Base-by-base conservation (phyloP, 2,113 vertebrate genomes). In the Blennius ocellaris region DNA sequence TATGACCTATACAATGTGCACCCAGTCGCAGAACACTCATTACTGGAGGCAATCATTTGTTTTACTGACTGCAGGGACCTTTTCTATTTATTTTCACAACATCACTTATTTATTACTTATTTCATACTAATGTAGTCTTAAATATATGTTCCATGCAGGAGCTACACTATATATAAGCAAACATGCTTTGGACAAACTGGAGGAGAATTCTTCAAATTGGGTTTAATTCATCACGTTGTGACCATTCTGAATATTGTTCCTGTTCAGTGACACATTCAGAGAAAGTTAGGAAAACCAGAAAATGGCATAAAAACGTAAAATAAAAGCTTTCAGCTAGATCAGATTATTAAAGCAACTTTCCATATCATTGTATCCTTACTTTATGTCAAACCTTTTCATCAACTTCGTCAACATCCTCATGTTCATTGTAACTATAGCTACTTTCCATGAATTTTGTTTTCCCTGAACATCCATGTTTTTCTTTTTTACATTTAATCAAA, bases 11-110 rank as follows among this genome's bases (percentile, higher is more conserved):
- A 54, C 30, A 51, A 15, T 39, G n/a, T 11, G 14, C 43, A 43
- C 43, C 37, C 9, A 47, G 41, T 79, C 51, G 30, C 60, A 45
- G 17, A 11, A 71, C 64, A 76, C 11, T 58, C 54, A 64, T 84
- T 80, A 73, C 6, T 57, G 11, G 54, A 74, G 21, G 39, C 36
- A 78, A 43, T 60, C 47, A 43, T 39, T 45, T 9, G 55, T 38
- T 0, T 36, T 17, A 66, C 38, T 66, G 16, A 53, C 64, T 36
- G 40, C 39, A 50, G 39, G 5, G 39, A 56, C 38, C 38, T 62
- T 73, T 75, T 56, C 2, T 11, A 60, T 62, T 60, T 14, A 53
- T 68, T 40, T 52, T 60, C 6, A 52, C 1, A 11, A 7, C 8
- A 51, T 68, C 16, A 11, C 8, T 51, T 55, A 48, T 55, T 60